Evolutionary conservation across 2,113 vertebrate genomes (phyloP).

Genomic region (Phaethornis superciliosus): DNA sequence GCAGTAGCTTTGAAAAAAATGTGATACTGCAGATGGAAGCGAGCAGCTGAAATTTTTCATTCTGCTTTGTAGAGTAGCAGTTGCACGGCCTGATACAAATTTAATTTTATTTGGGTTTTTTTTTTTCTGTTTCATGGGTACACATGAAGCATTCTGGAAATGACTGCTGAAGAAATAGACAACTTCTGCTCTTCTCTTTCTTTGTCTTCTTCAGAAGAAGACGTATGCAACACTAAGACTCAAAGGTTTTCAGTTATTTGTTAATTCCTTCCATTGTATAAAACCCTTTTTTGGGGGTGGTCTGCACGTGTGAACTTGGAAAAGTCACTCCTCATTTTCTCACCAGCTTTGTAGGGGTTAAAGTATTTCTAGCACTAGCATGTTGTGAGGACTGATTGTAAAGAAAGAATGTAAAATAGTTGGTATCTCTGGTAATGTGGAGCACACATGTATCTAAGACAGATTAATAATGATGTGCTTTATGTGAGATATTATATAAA

Average conservation of each 20-base stretch:
- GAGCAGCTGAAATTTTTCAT: background rate
- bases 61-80: background rate
- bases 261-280: background rate
- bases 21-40: background rate
- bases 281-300: background rate
- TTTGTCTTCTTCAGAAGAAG: background rate
- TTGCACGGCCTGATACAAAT: background rate
- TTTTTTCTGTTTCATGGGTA: background rate
- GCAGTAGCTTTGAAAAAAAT: background rate
- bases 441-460: background rate
- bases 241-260: background rate
- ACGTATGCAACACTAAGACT: background rate
- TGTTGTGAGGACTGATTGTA: background rate
- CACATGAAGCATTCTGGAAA: background rate
- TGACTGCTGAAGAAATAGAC: background rate
- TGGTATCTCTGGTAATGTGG: background rate
- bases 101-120: background rate
- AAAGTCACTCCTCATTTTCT: background rate
- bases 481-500: background rate
- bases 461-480: background rate
- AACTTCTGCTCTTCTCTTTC: background rate
- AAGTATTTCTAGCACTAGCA: background rate
- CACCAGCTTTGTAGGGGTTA: background rate
- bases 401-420: background rate
- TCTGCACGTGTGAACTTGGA: background rate